These are phyloP conservation scores for Hipposideros larvatus DNA, from an alignment of 2,797 vertebrate species.

Conservation along the genomic window DNA sequence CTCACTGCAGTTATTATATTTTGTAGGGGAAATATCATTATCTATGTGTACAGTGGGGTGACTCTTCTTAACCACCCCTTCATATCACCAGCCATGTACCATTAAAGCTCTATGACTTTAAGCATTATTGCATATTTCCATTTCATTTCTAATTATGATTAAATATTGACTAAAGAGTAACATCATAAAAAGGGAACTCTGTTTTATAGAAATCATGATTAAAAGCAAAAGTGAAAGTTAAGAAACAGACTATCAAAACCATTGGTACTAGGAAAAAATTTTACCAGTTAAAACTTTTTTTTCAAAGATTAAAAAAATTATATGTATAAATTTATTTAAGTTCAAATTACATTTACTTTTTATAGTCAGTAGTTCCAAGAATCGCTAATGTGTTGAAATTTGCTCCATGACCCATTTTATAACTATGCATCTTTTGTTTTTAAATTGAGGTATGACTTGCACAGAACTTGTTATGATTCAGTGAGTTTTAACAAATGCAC, in stretches of 20 bases:
- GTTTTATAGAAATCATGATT: conserved; percentile 8
- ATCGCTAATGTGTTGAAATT: conserved; percentile 25
- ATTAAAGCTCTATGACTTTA: background rate
- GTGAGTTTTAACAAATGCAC: conserved; percentile 32
- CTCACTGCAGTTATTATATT: background rate
- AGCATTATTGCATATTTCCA: background rate
- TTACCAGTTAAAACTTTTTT: conserved; percentile 28
- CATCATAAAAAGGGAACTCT: background rate
- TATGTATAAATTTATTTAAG: background rate
- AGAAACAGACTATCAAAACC: background rate
- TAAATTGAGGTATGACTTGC: background rate
- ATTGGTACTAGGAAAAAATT: background rate
- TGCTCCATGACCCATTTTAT: background rate
- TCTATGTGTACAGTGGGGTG: background rate
- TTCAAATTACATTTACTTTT: conserved; percentile 27
- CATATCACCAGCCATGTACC: background rate
- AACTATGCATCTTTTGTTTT: background rate
- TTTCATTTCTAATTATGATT: conserved; percentile 28
- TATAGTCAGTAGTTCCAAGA: background rate
- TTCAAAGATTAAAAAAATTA: background rate
- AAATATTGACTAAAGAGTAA: background rate
- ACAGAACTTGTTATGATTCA: background rate
- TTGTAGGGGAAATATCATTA: background rate
- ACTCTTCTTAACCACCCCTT: background rate
- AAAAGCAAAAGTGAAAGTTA: conserved; percentile 43